Percentiles rank a stretch among this genome's conserved stretches.
Conservation (phyloP, 2,797 vertebrate genomes). For the Falco biarmicus region DNA sequence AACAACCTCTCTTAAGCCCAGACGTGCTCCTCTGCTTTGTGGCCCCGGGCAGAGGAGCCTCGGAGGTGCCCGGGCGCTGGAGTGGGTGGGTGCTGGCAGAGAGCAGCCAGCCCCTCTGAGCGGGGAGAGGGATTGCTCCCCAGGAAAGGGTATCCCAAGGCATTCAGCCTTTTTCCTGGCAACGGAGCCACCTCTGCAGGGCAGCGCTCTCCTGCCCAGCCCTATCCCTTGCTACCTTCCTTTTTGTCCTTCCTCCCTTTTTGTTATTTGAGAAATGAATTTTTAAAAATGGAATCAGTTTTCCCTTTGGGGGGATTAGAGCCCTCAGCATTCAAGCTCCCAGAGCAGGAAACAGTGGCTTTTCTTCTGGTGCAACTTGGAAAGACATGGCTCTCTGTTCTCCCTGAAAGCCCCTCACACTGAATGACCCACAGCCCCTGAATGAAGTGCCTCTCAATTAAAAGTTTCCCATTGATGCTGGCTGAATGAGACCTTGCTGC, state of each 20-base stretch:
- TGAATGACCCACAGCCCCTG: constrained; percentile 86
- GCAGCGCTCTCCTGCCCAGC: neutral
- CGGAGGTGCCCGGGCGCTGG: rapidly evolving
- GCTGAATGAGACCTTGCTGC: constrained; percentile 88
- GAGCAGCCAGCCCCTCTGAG: too few relatives aligned
- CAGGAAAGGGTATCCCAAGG: neutral
- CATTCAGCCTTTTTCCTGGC: neutral
- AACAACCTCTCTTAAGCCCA: neutral
- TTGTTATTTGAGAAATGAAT: constrained; percentile 64
- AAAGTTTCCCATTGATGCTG: constrained; percentile 90
- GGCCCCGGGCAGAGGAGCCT: neutral
- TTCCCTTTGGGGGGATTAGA: constrained; percentile 77
- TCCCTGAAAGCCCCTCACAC: constrained; percentile 78
- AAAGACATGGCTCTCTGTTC: constrained; percentile 83
- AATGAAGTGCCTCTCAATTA: constrained; percentile 95
- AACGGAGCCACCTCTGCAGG: neutral
- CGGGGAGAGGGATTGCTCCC: neutral
- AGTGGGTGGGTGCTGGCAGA: neutral
- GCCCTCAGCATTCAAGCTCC: constrained; percentile 70
- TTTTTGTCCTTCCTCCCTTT: neutral
- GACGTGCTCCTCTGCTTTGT: neutral
- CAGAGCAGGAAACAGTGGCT: constrained; percentile 66
- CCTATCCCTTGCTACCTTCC: neutral
- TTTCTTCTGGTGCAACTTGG: constrained; percentile 53
- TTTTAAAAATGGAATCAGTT: constrained; percentile 47